Evolutionary conservation across 2,113 vertebrate species (phyloP), one percentile per base, ranked within the genome.

Genomic region (Equus przewalskii): DNA sequence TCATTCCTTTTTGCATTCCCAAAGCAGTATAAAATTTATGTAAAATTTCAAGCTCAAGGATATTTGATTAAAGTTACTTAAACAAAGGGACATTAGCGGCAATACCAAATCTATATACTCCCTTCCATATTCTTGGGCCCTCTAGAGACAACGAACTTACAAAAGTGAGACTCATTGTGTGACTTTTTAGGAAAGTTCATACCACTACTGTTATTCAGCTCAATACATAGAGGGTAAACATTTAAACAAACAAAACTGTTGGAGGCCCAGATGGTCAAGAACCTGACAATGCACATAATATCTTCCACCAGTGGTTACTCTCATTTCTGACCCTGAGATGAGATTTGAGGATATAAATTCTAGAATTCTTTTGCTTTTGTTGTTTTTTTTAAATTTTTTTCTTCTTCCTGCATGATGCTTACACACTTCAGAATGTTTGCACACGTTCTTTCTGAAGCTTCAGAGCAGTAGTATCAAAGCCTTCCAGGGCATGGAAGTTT

Each of bases 301-400:
- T 62, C 4, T 65, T 93, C n/a, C 8, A 26, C 13, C 92, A 64
- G 36, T 84, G 73, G 54, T 78, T 90, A 79, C 19, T 46, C 18
- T 92, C 49, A 84, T 76, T 96, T 95, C 58, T 95, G 65, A 92
- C 81, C 60, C 58, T 96, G 67, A 95, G 58, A 85, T 88, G n/a
- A 81, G 10, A 91, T 62, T 94, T 95, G 67, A 87, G 5, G 51
- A 62, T 90, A 90, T 22, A 85, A n/a, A 87, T 85, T 91, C 41
- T 69, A 96, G 24, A 62, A 93, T 88, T 67, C 6, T 7, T 85
- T 95, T 78, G 60, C 9, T 84, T 81, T 80, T 69, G 10, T 26
- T 46, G 1, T n/a, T 73, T 80, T 83, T 79, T 13, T 44, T 33
- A 86, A 22, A 54, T 65, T 69, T 91, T 30, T 65, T 72, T 67